Evolutionary conservation across 2,888 invertebrate genomes (phyloP).

Genomic region (Rhimphoctona megacephalus): DNA sequence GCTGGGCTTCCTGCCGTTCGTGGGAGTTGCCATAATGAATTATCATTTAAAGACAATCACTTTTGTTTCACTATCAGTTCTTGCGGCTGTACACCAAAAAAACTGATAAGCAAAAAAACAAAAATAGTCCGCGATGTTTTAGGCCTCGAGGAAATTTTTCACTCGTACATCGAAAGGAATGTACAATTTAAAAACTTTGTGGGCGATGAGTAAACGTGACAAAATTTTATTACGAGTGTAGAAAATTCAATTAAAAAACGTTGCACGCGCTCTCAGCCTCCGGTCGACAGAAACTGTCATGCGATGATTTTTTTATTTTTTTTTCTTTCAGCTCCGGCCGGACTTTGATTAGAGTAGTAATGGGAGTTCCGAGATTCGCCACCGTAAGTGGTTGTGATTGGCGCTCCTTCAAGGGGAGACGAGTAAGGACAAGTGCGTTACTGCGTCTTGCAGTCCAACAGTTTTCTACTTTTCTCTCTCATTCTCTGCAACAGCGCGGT

Average conservation of each 20-base stretch:
- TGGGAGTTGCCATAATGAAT: constrained; percentile 79
- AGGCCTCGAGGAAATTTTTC: neutral
- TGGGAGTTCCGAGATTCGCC: neutral
- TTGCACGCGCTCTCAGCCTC: constrained; percentile 41
- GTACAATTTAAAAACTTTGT: constrained; percentile 2
- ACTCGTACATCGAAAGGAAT: constrained; percentile 7
- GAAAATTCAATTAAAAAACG: constrained; percentile 52
- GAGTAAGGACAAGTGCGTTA: too few relatives aligned
- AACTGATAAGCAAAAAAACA: constrained; percentile 33
- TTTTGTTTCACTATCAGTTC: constrained; percentile 40
- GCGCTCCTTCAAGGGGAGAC: neutral
- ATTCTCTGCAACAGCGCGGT: neutral
- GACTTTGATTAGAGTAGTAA: constrained; percentile 24
- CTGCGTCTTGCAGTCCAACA: too few relatives aligned
- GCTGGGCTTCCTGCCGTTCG: constrained; percentile 79
- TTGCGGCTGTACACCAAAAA: constrained; percentile 20
- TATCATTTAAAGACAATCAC: constrained; percentile 74
- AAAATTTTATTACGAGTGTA: constrained; percentile 19
- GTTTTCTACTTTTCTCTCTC: neutral
- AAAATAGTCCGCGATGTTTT: neutral
- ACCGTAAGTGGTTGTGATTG: neutral
- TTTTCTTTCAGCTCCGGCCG: neutral
- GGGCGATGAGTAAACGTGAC: constrained; percentile 9
- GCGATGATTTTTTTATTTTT: constrained; percentile 19
- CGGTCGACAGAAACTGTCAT: constrained; percentile 32